Evolutionary conservation across 1,140 invertebrate genomes (phyloP).

Genomic region (Panagrolaimus sp.): DNA sequence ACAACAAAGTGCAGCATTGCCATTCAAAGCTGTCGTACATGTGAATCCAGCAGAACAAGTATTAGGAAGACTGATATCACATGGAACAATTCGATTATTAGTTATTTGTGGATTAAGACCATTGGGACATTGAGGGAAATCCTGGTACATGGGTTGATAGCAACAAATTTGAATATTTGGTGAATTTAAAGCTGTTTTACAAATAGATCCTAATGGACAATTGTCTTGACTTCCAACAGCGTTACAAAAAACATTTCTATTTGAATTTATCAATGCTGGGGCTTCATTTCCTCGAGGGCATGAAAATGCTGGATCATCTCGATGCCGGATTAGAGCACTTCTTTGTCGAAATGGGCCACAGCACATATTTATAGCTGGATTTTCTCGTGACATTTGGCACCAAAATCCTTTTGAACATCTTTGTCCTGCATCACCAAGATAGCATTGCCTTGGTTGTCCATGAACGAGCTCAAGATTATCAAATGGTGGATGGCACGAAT

Average conservation of each 20-base stretch:
- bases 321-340: not conserved
- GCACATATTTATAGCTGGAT: not conserved
- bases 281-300: constrained; percentile 17
- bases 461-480: not conserved
- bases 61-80: constrained; percentile 29
- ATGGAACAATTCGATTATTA: constrained; percentile 36
- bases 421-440: not conserved
- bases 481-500: constrained; percentile 1
- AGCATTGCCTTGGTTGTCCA: not conserved
- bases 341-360: not conserved
- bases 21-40: constrained; percentile 12
- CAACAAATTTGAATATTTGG: constrained; percentile 42
- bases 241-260: constrained; percentile 19
- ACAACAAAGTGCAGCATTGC: constrained; percentile 25
- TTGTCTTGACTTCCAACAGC: not conserved
- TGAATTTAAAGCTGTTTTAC: constrained; percentile 30
- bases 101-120: constrained; percentile 32
- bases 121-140: constrained; percentile 31
- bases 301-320: constrained; percentile 18
- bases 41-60: constrained; percentile 26
- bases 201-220: constrained; percentile 12
- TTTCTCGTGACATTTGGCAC: constrained; percentile 10
- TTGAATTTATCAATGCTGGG: constrained; percentile 17
- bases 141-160: constrained; percentile 1
- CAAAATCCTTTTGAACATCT: constrained; percentile 1